A percentile compares a stretch with the other conserved stretches of the same genome.
Evolutionary conservation across 2,797 vertebrate species (phyloP).

Genomic region (Thripadectes ignobilis): DNA sequence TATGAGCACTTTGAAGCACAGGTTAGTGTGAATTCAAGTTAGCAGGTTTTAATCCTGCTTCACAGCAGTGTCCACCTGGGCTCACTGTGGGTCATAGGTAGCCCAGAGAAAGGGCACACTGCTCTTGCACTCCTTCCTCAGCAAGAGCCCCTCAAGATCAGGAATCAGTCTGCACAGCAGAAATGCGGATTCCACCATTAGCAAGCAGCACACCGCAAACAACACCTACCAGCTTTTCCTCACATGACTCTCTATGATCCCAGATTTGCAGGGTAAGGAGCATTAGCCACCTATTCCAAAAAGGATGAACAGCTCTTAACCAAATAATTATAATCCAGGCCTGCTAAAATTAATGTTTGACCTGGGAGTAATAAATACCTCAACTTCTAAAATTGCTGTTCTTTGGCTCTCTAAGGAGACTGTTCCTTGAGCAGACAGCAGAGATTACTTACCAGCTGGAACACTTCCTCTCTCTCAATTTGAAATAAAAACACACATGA

Average conservation of each 20-base stretch:
- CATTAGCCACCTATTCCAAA: neutral
- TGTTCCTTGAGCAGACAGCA: neutral
- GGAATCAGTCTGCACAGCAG: neutral
- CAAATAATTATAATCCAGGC: neutral
- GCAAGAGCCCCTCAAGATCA: neutral
- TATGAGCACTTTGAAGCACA: neutral
- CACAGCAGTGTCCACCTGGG: neutral
- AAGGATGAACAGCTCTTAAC: neutral
- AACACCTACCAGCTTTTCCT: neutral
- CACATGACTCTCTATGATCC: neutral
- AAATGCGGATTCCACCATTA: neutral
- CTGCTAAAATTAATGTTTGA: neutral
- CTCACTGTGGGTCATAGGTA: neutral
- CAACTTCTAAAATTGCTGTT: neutral
- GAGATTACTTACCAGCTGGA: neutral
- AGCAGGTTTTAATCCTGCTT: neutral
- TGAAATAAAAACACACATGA: neutral
- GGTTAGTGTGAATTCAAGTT: neutral
- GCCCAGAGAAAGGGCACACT: accelerated
- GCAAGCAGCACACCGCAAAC: neutral
- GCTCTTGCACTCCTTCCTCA: neutral
- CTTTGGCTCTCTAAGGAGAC: neutral
- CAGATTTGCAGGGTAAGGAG: neutral
- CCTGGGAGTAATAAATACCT: neutral
- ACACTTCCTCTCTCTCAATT: neutral